Evolutionary conservation across 2,888 invertebrate species (phyloP).

Genomic region (Gandaritis pyraliata): DNA sequence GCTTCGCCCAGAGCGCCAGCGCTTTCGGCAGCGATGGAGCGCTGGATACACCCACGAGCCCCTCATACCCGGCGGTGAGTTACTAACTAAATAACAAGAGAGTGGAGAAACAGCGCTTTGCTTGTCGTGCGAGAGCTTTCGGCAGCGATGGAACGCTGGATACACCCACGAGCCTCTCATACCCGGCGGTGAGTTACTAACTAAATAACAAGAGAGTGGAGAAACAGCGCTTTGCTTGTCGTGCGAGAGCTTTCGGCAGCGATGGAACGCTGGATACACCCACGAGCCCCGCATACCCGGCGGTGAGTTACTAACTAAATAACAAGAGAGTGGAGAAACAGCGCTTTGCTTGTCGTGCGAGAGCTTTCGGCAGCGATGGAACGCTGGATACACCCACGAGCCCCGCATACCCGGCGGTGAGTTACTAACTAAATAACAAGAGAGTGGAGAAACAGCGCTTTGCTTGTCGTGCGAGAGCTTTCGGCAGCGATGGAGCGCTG

Average conservation of each 20-base stretch:
- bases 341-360: constrained; percentile 93
- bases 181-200: constrained; percentile 85
- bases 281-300: constrained; percentile 86
- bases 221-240: constrained; percentile 96
- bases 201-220: too few relatives aligned
- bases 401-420: constrained; percentile 86
- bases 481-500: too few relatives aligned
- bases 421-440: too few relatives aligned
- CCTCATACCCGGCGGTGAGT: constrained; percentile 86
- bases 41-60: constrained; percentile 88
- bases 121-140: constrained; percentile 93
- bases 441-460: too few relatives aligned
- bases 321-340: too few relatives aligned
- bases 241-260: constrained; percentile 94
- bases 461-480: too few relatives aligned
- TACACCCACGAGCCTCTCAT: constrained; percentile 87
- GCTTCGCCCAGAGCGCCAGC: constrained; percentile 93
- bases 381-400: constrained; percentile 89
- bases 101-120: constrained; percentile 97
- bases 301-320: too few relatives aligned
- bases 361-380: constrained; percentile 94
- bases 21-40: constrained; percentile 95
- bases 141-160: constrained; percentile 93
- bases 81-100: too few relatives aligned
- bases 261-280: constrained; percentile 91